Conservation (phyloP, 2,888 invertebrate species). For the Agonopterix heracliana region DNA sequence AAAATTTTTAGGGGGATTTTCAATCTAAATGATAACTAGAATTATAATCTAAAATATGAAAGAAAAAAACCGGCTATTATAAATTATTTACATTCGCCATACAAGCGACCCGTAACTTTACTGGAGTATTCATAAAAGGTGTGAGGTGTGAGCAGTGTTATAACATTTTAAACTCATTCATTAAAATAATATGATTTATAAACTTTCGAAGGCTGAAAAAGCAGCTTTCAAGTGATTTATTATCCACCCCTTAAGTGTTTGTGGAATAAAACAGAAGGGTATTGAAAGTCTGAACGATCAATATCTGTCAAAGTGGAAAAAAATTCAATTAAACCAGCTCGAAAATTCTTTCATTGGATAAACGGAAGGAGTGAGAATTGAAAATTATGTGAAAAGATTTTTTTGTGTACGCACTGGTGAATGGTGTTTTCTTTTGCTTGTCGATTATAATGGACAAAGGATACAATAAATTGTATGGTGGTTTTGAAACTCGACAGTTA, state of each 20-base stretch:
- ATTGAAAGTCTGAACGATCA: slow-evolving; percentile 59
- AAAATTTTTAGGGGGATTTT: too few species aligned
- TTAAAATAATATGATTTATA: slow-evolving; percentile 47
- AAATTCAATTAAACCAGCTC: slow-evolving; percentile 62
- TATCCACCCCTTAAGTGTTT: slow-evolving; percentile 52
- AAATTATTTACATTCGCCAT: too few species aligned
- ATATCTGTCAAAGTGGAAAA: slow-evolving; percentile 63
- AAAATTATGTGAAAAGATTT: slow-evolving; percentile 59
- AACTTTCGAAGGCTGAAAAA: slow-evolving; percentile 54
- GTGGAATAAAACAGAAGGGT: slow-evolving; percentile 58
- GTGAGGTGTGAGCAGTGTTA: too few species aligned
- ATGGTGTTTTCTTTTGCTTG: slow-evolving; percentile 41
- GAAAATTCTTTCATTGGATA: slow-evolving; percentile 56
- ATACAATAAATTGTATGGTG: slow-evolving; percentile 13
- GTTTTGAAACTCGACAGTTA: slow-evolving; percentile 1
- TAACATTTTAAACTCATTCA: slow-evolving; percentile 31
- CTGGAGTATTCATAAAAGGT: too few species aligned
- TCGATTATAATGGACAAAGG: slow-evolving; percentile 40
- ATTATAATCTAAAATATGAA: too few species aligned
- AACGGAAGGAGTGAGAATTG: slow-evolving; percentile 60
- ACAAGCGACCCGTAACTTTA: too few species aligned
- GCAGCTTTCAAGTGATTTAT: slow-evolving; percentile 61
- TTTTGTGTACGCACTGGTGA: slow-evolving; percentile 40
- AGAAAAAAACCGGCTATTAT: too few species aligned
- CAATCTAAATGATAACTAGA: too few species aligned